Base-by-base conservation (phyloP, 1,140 invertebrate species). In the Zaprionus capensis region DNA sequence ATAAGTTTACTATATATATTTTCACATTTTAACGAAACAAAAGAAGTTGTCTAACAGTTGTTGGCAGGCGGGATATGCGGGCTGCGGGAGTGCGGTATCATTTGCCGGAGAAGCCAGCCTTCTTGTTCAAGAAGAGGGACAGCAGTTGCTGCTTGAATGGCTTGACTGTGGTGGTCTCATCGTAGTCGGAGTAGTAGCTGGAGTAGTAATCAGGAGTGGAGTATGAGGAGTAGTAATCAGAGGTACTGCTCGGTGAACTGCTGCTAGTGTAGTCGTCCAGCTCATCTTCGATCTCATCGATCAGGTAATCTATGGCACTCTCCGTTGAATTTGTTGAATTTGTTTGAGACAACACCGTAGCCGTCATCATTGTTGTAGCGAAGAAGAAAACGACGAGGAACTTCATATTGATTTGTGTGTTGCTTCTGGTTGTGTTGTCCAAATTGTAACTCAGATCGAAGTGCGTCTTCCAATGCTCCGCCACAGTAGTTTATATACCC, bases 41-140 rank as follows among this genome's bases (percentile, higher is more conserved):
- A 34, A 11, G 31, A 34, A 73, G 38, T 51, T 59, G 56, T 20
- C 28, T 65, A 59, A 49, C 17, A 49, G 46, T 51, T 51, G 17
- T 22, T 28, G 34, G 71, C 56, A 49, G 63, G 56, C 51, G 70
- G 64, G 51, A n/a, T 41, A n/a, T 41, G 38, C 38, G 38, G 38
- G 38, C 5, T n/a, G 36, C 41, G n/a, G 15, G 14, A n/a, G 4
- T 61, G 15, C 44, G 56, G 41, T 22, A 59, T 24, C 46, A 6
- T 44, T 36, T 70, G 46, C 15, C 15, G 14, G 15, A 15, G 15
- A 41, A 11, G 5, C 85, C 85, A 20, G 53, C 28, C 56, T 79
- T 90, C 59, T 90, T 90, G 73, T 90, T 90, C 79, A 90, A 90
- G 59, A 90, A 69, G 76, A 90, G 49, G 22, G 85, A 90, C 14